Evolutionary conservation across 1,140 invertebrate species (phyloP), one percentile per base, ranked within the genome.

Genomic region (Apis laboriosa): DNA sequence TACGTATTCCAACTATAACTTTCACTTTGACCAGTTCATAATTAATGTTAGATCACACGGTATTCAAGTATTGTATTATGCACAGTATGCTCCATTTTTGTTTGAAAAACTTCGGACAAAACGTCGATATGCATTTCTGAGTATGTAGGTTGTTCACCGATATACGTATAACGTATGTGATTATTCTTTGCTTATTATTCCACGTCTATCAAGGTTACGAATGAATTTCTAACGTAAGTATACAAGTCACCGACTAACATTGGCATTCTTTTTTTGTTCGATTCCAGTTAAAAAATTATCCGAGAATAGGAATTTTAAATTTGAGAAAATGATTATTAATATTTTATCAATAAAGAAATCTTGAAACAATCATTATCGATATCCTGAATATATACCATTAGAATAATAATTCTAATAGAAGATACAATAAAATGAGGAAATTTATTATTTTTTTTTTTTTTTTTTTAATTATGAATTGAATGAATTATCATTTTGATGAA

Each of bases 61-160:
- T 58, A 63, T 11, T 53, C 13, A 24, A 15, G 24, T 58, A 68
- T 77, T 34, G 15, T 17, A 9, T 7, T 74, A 7, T 73, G n/a
- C 13, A n/a, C 43, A 21, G 53, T 49, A 58, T 82, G 75, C 75
- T 88, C 75, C 43, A 84, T 79, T 85, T 88, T 60, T 60, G 21
- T 11, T 74, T 64, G 55, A 2, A 51, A 63, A 55, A 34, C 24
- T 21, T 53, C 4, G 15, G 3, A 12, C 53, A 17, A 58, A 73
- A 34, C 53, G 56, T 77, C 60, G 86, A 84, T 72, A 82, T 68
- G 83, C 77, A 67, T 80, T 77, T 79, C 4, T 67, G 77, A 75
- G 43, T 84, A 84, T 88, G 70, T 85, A 84, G 88, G 88, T 80
- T 86, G 53, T 28, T 63, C 49, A 61, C 15, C 34, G 55, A 49